Conservation (phyloP, 1,140 invertebrate genomes). For the Camponotus pennsylvanicus region DNA sequence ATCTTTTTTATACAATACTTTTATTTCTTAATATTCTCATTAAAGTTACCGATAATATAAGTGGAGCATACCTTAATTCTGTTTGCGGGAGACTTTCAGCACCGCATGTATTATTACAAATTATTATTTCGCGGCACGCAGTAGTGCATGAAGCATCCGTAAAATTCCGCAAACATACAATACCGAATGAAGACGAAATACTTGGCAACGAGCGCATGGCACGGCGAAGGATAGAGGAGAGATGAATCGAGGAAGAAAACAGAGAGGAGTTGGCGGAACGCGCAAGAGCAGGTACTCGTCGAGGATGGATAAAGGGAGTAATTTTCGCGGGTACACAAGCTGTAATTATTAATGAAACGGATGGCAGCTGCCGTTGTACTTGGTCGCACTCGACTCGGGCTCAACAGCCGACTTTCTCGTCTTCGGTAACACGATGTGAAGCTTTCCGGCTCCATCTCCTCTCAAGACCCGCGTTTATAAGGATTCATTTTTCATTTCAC, state of each 20-base stretch:
- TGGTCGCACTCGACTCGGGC: background rate
- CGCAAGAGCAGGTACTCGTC: conserved; percentile 42
- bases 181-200: conserved; percentile 61
- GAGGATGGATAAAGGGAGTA: conserved; percentile 77
- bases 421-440: conserved; percentile 63
- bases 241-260: conserved; percentile 37
- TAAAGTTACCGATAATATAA: background rate
- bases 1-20: background rate
- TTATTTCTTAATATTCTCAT: background rate
- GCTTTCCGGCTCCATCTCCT: conserved; percentile 15
- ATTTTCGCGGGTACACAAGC: conserved; percentile 77
- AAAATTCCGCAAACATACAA: conserved; percentile 65
- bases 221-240: background rate
- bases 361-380: conserved; percentile 62
- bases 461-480: conserved; percentile 60
- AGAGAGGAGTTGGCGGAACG: conserved; percentile 22
- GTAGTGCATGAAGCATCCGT: conserved; percentile 22
- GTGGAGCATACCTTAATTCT: background rate
- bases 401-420: conserved; percentile 55
- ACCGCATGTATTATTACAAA: conserved; percentile 13
- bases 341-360: conserved; percentile 77
- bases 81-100: background rate
- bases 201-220: conserved; percentile 4
- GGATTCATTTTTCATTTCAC: conserved; percentile 68
- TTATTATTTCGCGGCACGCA: conserved; percentile 8